These are phyloP conservation scores for Rhabdomys dilectus DNA, from an alignment of 2,113 vertebrate genomes.

Conservation along the genomic window DNA sequence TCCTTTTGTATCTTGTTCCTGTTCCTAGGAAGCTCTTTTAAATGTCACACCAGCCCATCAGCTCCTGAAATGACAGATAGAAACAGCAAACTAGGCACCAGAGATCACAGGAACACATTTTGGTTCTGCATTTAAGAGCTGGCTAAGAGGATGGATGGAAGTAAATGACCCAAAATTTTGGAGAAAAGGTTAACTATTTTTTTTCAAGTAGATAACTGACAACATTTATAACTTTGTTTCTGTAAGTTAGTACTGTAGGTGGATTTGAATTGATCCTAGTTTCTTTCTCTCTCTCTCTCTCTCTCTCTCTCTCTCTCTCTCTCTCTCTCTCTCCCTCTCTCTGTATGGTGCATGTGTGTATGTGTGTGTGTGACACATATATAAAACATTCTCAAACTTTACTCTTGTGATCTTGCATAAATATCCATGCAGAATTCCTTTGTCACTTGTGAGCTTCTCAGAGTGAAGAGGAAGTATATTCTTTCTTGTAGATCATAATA, in stretches of 20 bases:
- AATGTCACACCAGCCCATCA: neutral
- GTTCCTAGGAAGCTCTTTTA: neutral
- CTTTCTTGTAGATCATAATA: neutral
- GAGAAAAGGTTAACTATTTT: neutral
- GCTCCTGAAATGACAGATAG: neutral
- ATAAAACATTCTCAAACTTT: neutral
- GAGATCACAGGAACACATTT: neutral
- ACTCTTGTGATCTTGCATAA: neutral
- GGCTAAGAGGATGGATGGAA: neutral
- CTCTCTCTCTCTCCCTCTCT: neutral
- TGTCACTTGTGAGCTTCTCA: too few species aligned
- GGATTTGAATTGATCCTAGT: neutral
- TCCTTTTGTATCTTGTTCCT: neutral
- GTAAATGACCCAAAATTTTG: neutral
- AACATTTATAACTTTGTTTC: neutral
- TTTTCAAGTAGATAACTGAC: neutral
- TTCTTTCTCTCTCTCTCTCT: neutral
- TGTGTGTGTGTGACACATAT: neutral
- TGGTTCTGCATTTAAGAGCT: neutral
- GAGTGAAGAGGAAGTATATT: neutral
- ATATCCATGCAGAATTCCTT: neutral
- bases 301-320: neutral
- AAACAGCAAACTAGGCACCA: neutral
- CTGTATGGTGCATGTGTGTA: neutral
- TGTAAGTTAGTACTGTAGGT: neutral